Conservation (phyloP, 1,140 invertebrate genomes). For the Caenorhabditis inopinata region DNA sequence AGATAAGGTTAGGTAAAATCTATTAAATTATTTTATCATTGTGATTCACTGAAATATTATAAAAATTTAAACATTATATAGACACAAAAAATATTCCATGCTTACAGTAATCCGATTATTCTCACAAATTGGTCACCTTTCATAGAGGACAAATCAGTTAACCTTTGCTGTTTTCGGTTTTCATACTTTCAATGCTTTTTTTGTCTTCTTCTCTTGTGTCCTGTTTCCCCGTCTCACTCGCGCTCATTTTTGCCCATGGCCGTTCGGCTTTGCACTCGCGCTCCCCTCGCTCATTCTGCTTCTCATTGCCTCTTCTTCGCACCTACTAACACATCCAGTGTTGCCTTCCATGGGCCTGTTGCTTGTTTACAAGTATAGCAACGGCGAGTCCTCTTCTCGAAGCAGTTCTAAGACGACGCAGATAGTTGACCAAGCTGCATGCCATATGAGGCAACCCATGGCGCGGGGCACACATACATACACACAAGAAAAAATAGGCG, state of each 20-base stretch:
- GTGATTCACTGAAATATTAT: background rate
- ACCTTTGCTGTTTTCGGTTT: too few relatives aligned
- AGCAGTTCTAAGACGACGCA: slow-evolving; percentile 7
- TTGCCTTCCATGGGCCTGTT: background rate
- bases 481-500: background rate
- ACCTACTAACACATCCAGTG: background rate
- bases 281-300: background rate
- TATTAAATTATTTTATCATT: too few relatives aligned
- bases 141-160: background rate
- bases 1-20: too few relatives aligned
- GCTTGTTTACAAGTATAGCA: slow-evolving; percentile 4
- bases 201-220: background rate
- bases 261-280: background rate
- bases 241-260: background rate
- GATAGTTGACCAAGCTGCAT: slow-evolving; percentile 17
- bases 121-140: background rate
- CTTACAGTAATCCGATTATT: slow-evolving; percentile 1
- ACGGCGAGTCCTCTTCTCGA: background rate
- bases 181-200: background rate
- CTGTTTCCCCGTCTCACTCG: background rate
- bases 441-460: slow-evolving; percentile 2
- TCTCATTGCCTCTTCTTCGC: background rate
- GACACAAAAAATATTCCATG: too few relatives aligned
- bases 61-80: background rate
- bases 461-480: slow-evolving; percentile 8